Evolutionary conservation across 2,113 vertebrate species (phyloP).

Genomic region (Maccullochella peelii): DNA sequence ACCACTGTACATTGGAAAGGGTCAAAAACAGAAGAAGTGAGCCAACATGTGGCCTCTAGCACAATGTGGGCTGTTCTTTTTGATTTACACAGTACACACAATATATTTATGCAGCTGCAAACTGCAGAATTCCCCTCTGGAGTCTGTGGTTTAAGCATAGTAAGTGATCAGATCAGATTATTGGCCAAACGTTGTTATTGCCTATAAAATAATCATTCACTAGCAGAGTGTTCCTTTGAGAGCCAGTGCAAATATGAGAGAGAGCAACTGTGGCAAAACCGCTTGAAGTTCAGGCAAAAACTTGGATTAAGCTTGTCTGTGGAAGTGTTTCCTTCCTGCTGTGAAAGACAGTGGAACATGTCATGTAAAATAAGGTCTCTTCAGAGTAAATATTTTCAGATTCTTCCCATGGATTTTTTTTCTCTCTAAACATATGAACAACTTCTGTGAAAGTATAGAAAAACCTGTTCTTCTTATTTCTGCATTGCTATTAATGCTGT

Average conservation of each 20-base stretch:
- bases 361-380: constrained; percentile 37
- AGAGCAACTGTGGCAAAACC: constrained; percentile 7
- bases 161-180: constrained; percentile 58
- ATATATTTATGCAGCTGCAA: constrained; percentile 58
- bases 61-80: not conserved
- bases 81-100: constrained; percentile 29
- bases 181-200: constrained; percentile 56
- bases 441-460: not conserved
- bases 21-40: not conserved
- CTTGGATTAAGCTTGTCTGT: not conserved
- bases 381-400: constrained; percentile 2
- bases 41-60: not conserved
- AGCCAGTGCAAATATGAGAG: constrained; percentile 48
- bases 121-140: constrained; percentile 46
- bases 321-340: constrained; percentile 41
- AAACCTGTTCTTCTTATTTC: constrained; percentile 25
- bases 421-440: constrained; percentile 11
- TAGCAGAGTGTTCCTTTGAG: constrained; percentile 23
- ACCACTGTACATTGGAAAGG: not conserved
- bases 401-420: not conserved
- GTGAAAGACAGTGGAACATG: constrained; percentile 10
- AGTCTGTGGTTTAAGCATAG: constrained; percentile 53
- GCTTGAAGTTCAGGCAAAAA: constrained; percentile 16
- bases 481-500: constrained; percentile 42
- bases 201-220: constrained; percentile 52